These are phyloP conservation scores for Falco naumanni DNA, from an alignment of 2,797 vertebrate genomes.

Conservation along the genomic window DNA sequence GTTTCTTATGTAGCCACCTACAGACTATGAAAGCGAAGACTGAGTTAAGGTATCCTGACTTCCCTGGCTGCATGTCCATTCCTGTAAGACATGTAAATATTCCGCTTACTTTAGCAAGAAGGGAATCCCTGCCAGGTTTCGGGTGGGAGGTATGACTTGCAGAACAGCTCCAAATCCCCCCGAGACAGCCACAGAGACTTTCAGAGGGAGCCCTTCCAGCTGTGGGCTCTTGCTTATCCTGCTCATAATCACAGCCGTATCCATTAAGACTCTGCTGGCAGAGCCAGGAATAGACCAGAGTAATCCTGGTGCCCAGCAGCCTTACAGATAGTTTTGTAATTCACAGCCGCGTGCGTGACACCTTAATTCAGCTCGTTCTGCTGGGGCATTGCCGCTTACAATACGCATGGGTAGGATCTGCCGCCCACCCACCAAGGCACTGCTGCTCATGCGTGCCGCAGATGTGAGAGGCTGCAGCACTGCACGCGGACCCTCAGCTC, in stretches of 20 bases:
- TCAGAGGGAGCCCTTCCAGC: neutral
- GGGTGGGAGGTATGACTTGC: neutral
- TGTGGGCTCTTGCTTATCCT: neutral
- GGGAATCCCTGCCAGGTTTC: neutral
- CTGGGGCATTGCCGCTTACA: accelerated
- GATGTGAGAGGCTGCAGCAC: neutral
- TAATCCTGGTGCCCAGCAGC: neutral
- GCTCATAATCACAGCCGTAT: neutral
- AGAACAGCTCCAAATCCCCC: neutral
- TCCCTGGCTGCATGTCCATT: neutral
- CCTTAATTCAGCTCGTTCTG: neutral
- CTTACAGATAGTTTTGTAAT: neutral
- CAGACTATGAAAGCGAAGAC: neutral
- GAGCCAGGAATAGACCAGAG: conserved; percentile 16
- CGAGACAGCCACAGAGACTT: neutral
- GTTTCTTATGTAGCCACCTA: neutral
- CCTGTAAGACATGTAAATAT: neutral
- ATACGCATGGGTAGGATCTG: accelerated
- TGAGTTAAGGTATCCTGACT: neutral
- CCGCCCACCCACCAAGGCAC: neutral
- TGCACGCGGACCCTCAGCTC: accelerated
- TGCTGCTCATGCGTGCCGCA: accelerated
- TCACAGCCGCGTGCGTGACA: neutral
- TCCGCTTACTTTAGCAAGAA: neutral
- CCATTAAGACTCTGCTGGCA: neutral